Evolutionary conservation across 2,113 vertebrate species (phyloP).

Genomic region (Bos javanicus): DNA sequence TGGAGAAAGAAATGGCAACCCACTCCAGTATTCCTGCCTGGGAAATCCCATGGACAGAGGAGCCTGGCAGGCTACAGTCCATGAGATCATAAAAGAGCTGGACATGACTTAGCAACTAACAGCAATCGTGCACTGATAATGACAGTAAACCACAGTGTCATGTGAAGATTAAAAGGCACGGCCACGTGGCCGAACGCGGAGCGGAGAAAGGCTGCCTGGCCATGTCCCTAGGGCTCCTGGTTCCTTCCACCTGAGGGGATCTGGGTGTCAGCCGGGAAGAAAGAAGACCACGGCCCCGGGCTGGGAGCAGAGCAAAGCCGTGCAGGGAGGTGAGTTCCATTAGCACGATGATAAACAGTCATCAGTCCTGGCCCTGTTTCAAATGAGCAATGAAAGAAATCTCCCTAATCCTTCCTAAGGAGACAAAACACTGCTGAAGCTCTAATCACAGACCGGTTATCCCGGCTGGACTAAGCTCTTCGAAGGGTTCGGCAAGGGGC

Average conservation of each 20-base stretch:
- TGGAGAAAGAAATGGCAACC: background rate
- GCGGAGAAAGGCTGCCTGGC: rapidly evolving
- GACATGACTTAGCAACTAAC: background rate
- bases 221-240: background rate
- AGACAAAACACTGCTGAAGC: background rate
- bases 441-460: constrained; percentile 16
- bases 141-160: background rate
- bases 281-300: rapidly evolving
- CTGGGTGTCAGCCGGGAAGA: rapidly evolving
- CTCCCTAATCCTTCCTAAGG: constrained; percentile 65
- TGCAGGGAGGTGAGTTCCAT: background rate
- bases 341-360: background rate
- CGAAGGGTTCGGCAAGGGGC: background rate
- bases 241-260: background rate
- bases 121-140: background rate
- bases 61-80: background rate
- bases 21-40: background rate
- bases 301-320: background rate
- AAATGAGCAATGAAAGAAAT: background rate
- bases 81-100: background rate
- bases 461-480: background rate
- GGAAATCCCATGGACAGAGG: background rate
- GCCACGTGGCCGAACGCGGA: too few relatives aligned
- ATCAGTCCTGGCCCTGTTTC: constrained; percentile 5
- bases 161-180: background rate